A percentile compares a stretch with the other conserved stretches of the same genome.
Evolutionary conservation across 2,888 invertebrate genomes (phyloP).

Genomic region (Epinotia demarniana): DNA sequence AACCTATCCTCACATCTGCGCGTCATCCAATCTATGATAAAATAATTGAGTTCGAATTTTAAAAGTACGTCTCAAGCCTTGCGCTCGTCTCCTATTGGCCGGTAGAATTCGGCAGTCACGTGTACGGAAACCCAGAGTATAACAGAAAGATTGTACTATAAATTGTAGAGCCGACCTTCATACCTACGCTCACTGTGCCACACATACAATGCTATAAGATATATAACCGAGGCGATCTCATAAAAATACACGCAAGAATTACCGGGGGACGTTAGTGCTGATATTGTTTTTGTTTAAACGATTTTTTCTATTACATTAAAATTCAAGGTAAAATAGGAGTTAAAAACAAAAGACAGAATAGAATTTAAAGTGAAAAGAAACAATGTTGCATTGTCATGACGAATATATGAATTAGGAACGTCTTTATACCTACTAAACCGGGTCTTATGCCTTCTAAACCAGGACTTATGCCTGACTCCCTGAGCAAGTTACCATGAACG

Average conservation of each 20-base stretch:
- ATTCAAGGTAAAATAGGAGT: constrained; percentile 34
- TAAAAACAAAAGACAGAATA: constrained; percentile 32
- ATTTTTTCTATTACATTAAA: constrained; percentile 20
- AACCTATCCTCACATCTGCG: constrained; percentile 43
- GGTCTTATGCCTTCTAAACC: too few relatives aligned
- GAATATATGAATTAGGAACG: not conserved
- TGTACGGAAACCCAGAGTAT: constrained; percentile 47
- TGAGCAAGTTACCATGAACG: too few relatives aligned
- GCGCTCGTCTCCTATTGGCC: constrained; percentile 43
- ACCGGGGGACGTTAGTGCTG: not conserved
- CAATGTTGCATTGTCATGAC: constrained; percentile 18
- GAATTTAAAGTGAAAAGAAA: constrained; percentile 35
- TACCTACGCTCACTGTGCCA: constrained; percentile 42
- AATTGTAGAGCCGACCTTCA: constrained; percentile 53
- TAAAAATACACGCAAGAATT: constrained; percentile 38
- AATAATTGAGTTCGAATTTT: constrained; percentile 43
- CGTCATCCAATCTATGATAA: constrained; percentile 42
- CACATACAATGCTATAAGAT: constrained; percentile 31
- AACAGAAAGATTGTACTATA: constrained; percentile 52
- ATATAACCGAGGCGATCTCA: constrained; percentile 33
- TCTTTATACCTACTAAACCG: too few relatives aligned
- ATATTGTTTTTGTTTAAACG: not conserved
- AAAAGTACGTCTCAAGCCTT: constrained; percentile 41
- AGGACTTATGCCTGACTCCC: too few relatives aligned
- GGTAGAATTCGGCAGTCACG: constrained; percentile 43